Evolutionary conservation across 2,113 vertebrate species (phyloP), one percentile per base, ranked within the genome.

Genomic region (Xiphophorus hellerii): DNA sequence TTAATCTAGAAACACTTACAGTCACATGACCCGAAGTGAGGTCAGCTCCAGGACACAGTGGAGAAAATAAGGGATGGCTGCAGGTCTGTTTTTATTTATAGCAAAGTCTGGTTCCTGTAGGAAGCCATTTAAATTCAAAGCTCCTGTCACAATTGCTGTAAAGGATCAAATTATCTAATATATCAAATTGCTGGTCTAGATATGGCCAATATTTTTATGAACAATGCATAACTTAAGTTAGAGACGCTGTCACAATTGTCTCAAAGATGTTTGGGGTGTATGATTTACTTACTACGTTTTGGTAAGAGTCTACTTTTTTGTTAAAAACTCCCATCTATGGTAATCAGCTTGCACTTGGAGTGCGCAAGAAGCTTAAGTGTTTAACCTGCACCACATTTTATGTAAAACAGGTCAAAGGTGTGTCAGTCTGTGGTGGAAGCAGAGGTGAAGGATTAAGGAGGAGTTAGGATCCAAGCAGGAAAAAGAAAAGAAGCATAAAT

Each of bases 1-100:
- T 78, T 65, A 85, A 82, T 83, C 62, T 51, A 12, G 42, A 71
- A 54, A 20, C 17, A 33, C 7, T 68, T 28, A 74, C 30, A 31
- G 20, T 70, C 48, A 31, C 48, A 28, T 65, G 28, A 33, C 28
- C 5, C 28, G 3, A 62, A 29, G 58, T 42, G 29, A 22, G 28
- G 31, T 60, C 69, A 70, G 69, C 22, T 5, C 33, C 30, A 33
- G 28, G 29, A 33, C 31, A 12, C 2, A 28, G 31, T 35, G 10
- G 65, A 3, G 33, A 33, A 33, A 28, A 30, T 9, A 13, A 13
- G 5, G 17, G 35, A 20, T 20, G 39, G 39, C 30, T 66, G 29
- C 28, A 25, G 44, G 25, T 62, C 11, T 17, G 5, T 20, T 39
- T 69, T 9, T 22, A 30, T 14, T 51, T 10, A 42, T 5, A 66